Percentiles rank a stretch among this genome's conserved stretches.
These are phyloP conservation scores for Mesopsocus fuscifrons DNA, from an alignment of 2,888 invertebrate species.

Conservation along the genomic window DNA sequence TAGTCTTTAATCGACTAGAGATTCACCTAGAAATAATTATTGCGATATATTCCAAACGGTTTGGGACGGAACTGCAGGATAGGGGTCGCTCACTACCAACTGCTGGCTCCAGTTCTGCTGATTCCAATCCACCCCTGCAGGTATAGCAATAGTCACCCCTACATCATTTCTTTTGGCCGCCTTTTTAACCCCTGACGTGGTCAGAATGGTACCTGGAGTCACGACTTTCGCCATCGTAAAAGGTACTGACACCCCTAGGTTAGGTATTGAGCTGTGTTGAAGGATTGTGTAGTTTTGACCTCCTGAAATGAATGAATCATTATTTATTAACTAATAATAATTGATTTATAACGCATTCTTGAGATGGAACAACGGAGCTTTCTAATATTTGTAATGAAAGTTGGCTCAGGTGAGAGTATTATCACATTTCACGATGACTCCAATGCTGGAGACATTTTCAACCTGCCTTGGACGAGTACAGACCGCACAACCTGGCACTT, in stretches of 20 bases:
- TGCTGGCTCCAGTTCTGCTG: conserved; percentile 7
- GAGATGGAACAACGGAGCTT: background rate
- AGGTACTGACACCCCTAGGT: conserved; percentile 4
- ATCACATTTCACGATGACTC: no score
- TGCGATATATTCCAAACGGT: conserved; percentile 7
- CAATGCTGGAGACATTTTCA: no score
- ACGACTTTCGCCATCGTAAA: conserved; percentile 9
- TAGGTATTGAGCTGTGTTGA: conserved; percentile 1
- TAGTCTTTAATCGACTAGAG: no score
- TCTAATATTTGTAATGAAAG: background rate
- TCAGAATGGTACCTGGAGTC: background rate
- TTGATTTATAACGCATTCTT: no score
- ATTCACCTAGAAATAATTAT: no score
- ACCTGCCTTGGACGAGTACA: no score
- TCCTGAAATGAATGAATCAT: background rate
- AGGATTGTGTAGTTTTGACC: conserved; percentile 6
- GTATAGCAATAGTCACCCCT: conserved; percentile 2
- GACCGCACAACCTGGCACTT: no score
- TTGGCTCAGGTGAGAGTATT: no score
- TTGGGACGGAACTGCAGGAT: background rate
- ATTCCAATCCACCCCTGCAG: conserved; percentile 7
- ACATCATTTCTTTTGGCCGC: conserved; percentile 7
- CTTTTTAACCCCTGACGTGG: conserved; percentile 1
- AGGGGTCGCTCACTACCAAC: conserved; percentile 1
- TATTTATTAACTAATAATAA: no score